Percentiles rank a stretch among this genome's conserved stretches.
Evolutionary conservation across 2,797 vertebrate genomes (phyloP).

Genomic region (Bradypus variegatus): DNA sequence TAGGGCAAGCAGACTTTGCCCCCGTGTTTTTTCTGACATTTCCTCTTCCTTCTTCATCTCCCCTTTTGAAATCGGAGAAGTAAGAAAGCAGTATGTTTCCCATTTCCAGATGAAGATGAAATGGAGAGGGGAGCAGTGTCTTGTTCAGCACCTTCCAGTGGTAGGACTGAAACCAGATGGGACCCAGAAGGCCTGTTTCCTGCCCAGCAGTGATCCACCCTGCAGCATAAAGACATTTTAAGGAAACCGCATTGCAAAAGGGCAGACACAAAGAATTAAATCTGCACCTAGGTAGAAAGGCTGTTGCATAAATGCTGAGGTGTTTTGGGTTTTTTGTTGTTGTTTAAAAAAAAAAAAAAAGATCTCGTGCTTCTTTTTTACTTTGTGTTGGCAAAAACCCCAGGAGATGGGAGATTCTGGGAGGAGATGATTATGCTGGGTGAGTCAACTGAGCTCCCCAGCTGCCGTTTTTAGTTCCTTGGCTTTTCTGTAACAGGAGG

Average conservation of each 20-base stretch:
- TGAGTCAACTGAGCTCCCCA: constrained; percentile 66
- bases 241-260: neutral
- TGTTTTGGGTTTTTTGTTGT: neutral
- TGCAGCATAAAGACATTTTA: neutral
- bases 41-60: neutral
- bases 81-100: neutral
- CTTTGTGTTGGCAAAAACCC: constrained; percentile 59
- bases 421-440: constrained; percentile 60
- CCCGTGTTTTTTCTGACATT: neutral
- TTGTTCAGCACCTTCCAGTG: neutral
- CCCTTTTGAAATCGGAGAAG: neutral
- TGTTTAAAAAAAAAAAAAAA: neutral
- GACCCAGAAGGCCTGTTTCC: neutral
- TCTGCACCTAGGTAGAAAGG: constrained; percentile 20
- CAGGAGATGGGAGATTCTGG: constrained; percentile 61
- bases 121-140: neutral
- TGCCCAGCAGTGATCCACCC: neutral
- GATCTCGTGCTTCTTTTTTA: constrained; percentile 55
- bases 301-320: constrained; percentile 48
- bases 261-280: neutral
- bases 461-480: constrained; percentile 61
- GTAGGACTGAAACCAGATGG: neutral
- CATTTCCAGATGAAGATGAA: neutral
- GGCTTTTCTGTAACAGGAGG: constrained; percentile 51
- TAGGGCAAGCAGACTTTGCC: neutral